A percentile compares a stretch with the other conserved stretches of the same genome.
Conservation (phyloP, 2,797 vertebrate species). For the Rachycentron canadum region DNA sequence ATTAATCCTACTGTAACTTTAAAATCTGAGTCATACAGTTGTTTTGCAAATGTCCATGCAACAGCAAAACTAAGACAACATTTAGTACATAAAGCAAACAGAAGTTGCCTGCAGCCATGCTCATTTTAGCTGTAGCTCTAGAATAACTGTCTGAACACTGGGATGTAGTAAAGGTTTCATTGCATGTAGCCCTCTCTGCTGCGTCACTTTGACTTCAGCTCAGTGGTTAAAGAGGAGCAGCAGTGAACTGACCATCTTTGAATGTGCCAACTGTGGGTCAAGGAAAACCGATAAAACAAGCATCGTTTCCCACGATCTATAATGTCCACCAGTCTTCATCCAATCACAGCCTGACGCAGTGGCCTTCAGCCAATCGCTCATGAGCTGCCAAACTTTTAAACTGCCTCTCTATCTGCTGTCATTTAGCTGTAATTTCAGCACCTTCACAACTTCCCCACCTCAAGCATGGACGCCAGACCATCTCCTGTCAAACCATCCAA, state of each 20-base stretch:
- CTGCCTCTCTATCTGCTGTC: no score
- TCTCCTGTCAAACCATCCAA: no score
- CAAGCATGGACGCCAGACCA: no score
- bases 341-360: no score
- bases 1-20: conserved; percentile 21
- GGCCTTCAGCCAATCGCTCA: no score
- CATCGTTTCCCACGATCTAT: no score
- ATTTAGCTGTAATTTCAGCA: no score
- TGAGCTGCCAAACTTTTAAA: no score
- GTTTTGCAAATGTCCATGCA: neutral
- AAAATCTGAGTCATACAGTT: conserved; percentile 18
- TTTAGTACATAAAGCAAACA: neutral
- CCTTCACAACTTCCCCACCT: no score
- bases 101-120: neutral
- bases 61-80: neutral
- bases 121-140: conserved; percentile 15
- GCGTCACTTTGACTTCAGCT: neutral
- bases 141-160: neutral
- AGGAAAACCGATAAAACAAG: neutral
- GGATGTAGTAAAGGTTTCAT: neutral
- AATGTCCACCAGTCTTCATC: no score
- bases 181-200: neutral
- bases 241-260: neutral
- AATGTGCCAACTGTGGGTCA: neutral
- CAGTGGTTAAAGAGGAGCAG: neutral